Conservation (phyloP, 2,888 invertebrate species). For the Alentia gelatinosa region DNA sequence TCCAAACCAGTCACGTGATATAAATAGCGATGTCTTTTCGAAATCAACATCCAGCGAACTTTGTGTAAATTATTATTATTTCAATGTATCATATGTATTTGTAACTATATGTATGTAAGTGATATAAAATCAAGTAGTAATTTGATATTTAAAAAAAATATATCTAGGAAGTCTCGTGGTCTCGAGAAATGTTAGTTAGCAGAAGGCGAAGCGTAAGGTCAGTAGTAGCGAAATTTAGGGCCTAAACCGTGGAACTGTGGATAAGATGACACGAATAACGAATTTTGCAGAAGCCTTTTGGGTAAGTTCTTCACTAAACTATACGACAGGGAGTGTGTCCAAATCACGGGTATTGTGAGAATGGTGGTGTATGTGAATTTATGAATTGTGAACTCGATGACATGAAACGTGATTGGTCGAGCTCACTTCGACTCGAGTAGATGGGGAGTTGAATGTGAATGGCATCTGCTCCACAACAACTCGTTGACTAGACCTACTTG, state of each 20-base stretch:
- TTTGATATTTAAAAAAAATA: not conserved
- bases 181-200: conserved; percentile 38
- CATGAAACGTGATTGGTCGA: not conserved
- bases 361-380: not conserved
- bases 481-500: not conserved
- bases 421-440: not conserved
- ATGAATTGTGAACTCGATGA: not conserved
- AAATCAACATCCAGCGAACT: not conserved
- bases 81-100: not conserved
- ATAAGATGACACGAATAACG: conserved; percentile 51
- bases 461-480: not conserved
- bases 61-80: not conserved
- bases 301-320: not conserved
- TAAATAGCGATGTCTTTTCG: not conserved
- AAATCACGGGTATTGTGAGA: not conserved
- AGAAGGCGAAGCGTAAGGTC: not conserved
- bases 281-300: conserved; percentile 53
- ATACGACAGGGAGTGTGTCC: not conserved
- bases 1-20: not conserved
- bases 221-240: not conserved
- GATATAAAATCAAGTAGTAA: not conserved
- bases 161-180: not conserved
- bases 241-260: not conserved
- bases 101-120: not conserved
- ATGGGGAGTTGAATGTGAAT: not conserved